These are phyloP conservation scores for Archivesica marissinica DNA, from an alignment of 1,140 invertebrate genomes.

Conservation along the genomic window DNA sequence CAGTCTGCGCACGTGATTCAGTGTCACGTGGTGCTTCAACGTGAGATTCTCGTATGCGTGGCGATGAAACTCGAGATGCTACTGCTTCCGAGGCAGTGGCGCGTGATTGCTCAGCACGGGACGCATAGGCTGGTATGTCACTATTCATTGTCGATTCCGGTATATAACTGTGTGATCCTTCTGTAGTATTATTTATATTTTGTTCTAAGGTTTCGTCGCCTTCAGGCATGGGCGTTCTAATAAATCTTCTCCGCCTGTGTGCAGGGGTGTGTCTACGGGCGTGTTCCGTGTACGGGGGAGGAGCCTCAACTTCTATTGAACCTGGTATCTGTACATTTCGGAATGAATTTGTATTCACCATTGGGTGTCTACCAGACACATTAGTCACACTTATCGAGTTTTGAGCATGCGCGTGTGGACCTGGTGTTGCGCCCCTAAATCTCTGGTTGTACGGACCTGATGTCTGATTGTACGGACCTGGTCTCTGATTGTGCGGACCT, in stretches of 20 bases:
- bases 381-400: background rate
- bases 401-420: background rate
- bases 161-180: background rate
- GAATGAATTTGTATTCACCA: background rate
- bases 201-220: background rate
- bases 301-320: background rate
- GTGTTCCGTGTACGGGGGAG: slow-evolving; percentile 36
- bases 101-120: background rate
- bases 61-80: background rate
- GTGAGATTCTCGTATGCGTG: background rate
- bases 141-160: background rate
- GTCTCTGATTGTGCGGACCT: background rate
- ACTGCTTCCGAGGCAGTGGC: background rate
- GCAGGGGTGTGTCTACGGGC: slow-evolving; percentile 21
- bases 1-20: slow-evolving; percentile 22
- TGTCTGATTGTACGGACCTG: background rate
- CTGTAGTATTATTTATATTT: background rate
- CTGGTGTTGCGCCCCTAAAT: background rate
- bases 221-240: background rate
- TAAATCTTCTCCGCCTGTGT: slow-evolving; percentile 5
- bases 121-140: background rate
- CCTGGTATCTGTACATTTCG: background rate
- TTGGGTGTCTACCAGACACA: background rate
- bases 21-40: background rate
- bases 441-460: background rate